A percentile compares a stretch with the other conserved stretches of the same genome.
Evolutionary conservation across 2,888 invertebrate genomes (phyloP).

Genomic region (Leptopilina drosophilae): DNA sequence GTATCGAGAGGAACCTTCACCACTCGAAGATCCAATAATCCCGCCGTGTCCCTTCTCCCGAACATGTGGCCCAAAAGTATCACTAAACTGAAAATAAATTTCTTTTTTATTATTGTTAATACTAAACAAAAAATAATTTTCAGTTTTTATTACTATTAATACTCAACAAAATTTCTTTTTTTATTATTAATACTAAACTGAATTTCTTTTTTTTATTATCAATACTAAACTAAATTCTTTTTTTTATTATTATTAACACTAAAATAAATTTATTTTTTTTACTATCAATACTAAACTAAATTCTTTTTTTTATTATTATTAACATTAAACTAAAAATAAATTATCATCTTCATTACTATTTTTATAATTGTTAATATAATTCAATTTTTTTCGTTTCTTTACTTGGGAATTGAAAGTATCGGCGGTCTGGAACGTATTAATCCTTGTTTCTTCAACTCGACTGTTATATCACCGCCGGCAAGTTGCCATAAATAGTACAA

Average conservation of each 20-base stretch:
- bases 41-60: slow-evolving; percentile 87
- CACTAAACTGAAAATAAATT: slow-evolving; percentile 81
- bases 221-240: no score
- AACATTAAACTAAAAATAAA: slow-evolving; percentile 78
- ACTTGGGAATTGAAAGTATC: slow-evolving; percentile 88
- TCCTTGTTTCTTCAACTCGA: slow-evolving; percentile 93
- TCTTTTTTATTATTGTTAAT: no score
- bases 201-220: no score
- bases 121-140: no score
- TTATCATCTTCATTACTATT: no score
- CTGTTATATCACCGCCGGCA: slow-evolving; percentile 95
- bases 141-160: no score
- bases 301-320: no score
- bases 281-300: no score
- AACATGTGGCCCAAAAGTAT: slow-evolving; percentile 89
- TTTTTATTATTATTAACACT: slow-evolving; percentile 73
- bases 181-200: slow-evolving; percentile 81
- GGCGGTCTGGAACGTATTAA: slow-evolving; percentile 92
- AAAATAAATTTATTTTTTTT: slow-evolving; percentile 73
- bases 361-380: no score
- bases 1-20: slow-evolving; percentile 84
- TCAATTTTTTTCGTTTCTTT: background rate
- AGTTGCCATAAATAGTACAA: slow-evolving; percentile 97
- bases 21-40: slow-evolving; percentile 85
- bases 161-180: no score